Evolutionary conservation across 2,797 vertebrate species (phyloP), one percentile per base, ranked within the genome.

Genomic region (Diceros bicornis): DNA sequence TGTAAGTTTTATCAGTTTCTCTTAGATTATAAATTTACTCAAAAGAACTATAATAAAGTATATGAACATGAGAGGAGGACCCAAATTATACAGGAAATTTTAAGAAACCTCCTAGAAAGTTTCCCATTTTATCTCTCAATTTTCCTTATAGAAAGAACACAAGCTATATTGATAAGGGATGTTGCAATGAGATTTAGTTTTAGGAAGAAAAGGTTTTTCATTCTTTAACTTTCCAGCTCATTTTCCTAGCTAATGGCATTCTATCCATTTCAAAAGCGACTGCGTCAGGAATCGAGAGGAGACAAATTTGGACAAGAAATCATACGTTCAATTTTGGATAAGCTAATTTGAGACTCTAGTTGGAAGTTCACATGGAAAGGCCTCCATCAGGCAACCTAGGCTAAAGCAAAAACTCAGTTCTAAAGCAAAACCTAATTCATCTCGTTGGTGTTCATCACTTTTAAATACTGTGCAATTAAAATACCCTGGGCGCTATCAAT

Each of bases 81-180:
- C 27, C 50, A 90, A 84, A 74, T 79, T 61, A 86, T 23, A 68
- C 9, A 29, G 27, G 14, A 79, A 52, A 61, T 79, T 92, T 95
- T 72, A 79, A 88, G 69, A 90, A 82, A 20, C 12, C 29, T 69
- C 32, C 50, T 87, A 61, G 66, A 88, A 94, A 82, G 59, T 41
- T 74, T 72, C 71, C 44, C 11, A 68, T 91, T 96, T 78, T 77
- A 59, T 50, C 29, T 52, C 68, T 41, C 32, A 68, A 62, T 89
- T 83, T 96, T 96, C 52, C 34, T 74, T 44, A 77, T 5, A 92
- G 52, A 94, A 91, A 47, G 34, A 71, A 92, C 68, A 84, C 84
- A 93, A 8, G 17, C 50, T 87, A 77, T 7, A 61, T 6, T 64
- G 55, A 55, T 20, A 81, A 4, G 14, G 23, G 34, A 82, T 81